Percentiles rank a stretch among this genome's conserved stretches.
These are phyloP conservation scores for Oryzias javanicus DNA, from an alignment of 2,113 vertebrate species.

Conservation along the genomic window DNA sequence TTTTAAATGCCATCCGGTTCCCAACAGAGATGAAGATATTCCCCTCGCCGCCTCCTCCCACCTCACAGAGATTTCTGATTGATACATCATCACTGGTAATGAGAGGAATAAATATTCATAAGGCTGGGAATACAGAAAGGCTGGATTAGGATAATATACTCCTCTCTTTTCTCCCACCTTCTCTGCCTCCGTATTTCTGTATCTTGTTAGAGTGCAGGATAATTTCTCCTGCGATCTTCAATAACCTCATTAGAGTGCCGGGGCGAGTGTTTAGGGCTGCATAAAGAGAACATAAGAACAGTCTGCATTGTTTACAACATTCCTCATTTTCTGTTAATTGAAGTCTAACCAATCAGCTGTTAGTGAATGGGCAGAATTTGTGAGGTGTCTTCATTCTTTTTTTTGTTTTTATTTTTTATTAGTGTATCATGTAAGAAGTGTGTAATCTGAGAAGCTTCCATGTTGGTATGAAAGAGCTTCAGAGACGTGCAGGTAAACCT, in stretches of 20 bases:
- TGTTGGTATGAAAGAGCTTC: neutral
- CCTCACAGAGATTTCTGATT: conserved; percentile 54
- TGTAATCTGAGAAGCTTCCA: no score
- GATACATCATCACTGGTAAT: conserved; percentile 65
- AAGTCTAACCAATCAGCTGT: conserved; percentile 11
- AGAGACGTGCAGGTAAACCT: neutral
- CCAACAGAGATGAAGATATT: conserved; percentile 19
- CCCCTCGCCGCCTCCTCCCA: neutral
- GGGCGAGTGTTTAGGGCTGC: conserved; percentile 9
- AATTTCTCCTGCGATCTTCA: conserved; percentile 53
- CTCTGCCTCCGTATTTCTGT: conserved; percentile 19
- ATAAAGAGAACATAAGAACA: conserved; percentile 3
- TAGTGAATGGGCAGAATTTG: neutral
- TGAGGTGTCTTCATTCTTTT: neutral
- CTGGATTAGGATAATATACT: conserved; percentile 61
- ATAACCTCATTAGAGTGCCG: conserved; percentile 53
- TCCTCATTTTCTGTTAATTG: conserved; percentile 19
- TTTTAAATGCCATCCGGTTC: conserved; percentile 11
- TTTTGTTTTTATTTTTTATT: no score
- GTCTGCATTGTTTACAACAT: conserved; percentile 18
- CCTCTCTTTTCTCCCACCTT: conserved; percentile 49
- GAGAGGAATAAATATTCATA: conserved; percentile 73
- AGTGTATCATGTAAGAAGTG: no score
- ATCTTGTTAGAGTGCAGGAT: conserved; percentile 48
- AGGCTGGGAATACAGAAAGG: conserved; percentile 46